Evolutionary conservation across 1,140 invertebrate species (phyloP).

Genomic region (Dolichoris vasculosae): DNA sequence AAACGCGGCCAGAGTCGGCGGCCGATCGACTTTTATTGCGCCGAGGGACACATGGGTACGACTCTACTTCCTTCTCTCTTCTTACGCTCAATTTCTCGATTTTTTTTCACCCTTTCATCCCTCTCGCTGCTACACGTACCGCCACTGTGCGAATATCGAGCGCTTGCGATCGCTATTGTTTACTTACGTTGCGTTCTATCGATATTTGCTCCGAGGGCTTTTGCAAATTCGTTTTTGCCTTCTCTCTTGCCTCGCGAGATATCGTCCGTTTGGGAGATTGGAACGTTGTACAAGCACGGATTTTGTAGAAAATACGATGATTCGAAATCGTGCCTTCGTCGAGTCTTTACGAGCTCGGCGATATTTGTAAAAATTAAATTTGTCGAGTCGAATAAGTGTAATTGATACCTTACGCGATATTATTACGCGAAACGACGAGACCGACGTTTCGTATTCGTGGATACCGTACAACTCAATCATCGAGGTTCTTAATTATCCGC

Average conservation of each 20-base stretch:
- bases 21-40: slow-evolving; percentile 65
- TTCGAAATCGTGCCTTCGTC: no score
- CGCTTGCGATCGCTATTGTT: neutral
- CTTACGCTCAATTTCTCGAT: slow-evolving; percentile 43
- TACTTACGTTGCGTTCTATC: neutral
- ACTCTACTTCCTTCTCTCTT: neutral
- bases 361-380: no score
- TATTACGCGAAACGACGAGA: neutral
- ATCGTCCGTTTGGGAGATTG: neutral
- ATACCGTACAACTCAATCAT: no score
- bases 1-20: slow-evolving; percentile 54
- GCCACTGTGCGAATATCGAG: neutral
- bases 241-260: no score
- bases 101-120: neutral
- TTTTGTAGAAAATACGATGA: no score
- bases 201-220: slow-evolving; percentile 15
- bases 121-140: no score
- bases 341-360: no score
- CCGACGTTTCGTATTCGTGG: neutral
- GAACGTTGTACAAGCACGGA: neutral
- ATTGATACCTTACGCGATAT: no score
- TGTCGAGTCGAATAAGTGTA: no score
- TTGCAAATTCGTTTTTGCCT: no score
- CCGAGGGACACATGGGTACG: slow-evolving; percentile 23
- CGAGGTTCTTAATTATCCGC: neutral